Conservation (phyloP, 1,140 invertebrate genomes). For the Camponotus floridanus region DNA sequence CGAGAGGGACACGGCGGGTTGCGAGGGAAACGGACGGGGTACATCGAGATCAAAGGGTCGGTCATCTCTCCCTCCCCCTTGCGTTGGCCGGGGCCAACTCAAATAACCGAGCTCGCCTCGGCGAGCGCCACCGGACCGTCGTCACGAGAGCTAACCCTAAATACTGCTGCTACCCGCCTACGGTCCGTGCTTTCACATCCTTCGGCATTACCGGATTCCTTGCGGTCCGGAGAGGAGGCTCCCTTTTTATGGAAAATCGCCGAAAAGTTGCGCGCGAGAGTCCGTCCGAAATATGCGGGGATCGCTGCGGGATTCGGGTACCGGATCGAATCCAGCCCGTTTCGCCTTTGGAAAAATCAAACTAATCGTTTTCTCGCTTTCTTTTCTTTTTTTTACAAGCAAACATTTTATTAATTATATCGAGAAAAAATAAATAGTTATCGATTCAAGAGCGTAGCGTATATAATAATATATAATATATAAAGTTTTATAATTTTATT, state of each 20-base stretch:
- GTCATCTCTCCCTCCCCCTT: constrained; percentile 78
- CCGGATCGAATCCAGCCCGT: neutral
- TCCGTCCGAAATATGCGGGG: constrained; percentile 31
- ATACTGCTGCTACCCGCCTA: constrained; percentile 79
- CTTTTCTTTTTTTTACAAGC: neutral
- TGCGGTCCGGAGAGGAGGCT: constrained; percentile 66
- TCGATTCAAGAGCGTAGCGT: too few relatives aligned
- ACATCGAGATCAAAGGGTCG: constrained; percentile 85
- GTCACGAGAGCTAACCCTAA: constrained; percentile 83
- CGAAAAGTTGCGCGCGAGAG: constrained; percentile 42
- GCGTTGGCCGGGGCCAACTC: constrained; percentile 82
- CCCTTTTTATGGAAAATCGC: constrained; percentile 61
- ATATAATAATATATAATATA: too few relatives aligned
- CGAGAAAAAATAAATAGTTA: too few relatives aligned
- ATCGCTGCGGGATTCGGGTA: constrained; percentile 24
- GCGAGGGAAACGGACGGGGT: constrained; percentile 59
- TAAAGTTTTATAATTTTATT: constrained; percentile 23
- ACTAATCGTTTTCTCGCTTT: neutral
- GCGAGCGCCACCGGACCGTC: constrained; percentile 80
- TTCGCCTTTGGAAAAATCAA: neutral
- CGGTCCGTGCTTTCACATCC: constrained; percentile 65
- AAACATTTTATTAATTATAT: constrained; percentile 2
- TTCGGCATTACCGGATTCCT: constrained; percentile 78
- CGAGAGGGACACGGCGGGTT: constrained; percentile 73
- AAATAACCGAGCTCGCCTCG: constrained; percentile 84